A percentile compares a stretch with the other conserved stretches of the same genome.
phyloP scores from a whole-genome alignment of 2,113 vertebrate genomes.

The Benitochromis conjunctus region DNA sequence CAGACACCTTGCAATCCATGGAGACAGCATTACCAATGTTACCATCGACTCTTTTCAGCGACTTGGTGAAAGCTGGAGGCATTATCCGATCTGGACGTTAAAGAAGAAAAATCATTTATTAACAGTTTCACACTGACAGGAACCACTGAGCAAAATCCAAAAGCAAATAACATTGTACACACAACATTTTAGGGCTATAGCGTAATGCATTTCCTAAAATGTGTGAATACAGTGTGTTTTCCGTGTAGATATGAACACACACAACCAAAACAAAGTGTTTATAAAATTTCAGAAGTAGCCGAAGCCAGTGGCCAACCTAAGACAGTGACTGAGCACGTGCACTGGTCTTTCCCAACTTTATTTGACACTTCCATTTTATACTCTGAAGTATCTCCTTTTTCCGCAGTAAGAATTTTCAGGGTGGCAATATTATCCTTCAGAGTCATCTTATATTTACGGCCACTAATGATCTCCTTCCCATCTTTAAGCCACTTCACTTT shows the following conservation, averaged over 20 bases:
- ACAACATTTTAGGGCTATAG: neutral
- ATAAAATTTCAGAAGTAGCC: neutral
- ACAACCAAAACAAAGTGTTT: neutral
- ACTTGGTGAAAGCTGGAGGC: conserved; percentile 91
- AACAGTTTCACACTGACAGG: neutral
- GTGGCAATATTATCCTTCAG: conserved; percentile 89
- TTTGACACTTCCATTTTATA: conserved; percentile 93
- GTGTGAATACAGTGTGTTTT: neutral
- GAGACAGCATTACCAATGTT: conserved; percentile 73
- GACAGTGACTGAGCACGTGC: conserved; percentile 86
- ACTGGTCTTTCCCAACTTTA: conserved; percentile 90
- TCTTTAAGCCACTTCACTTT: conserved; percentile 97
- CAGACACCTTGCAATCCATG: conserved; percentile 92
- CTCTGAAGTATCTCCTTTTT: conserved; percentile 87
- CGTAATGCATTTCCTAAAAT: neutral
- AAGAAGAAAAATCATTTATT: conserved; percentile 54
- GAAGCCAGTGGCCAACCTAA: conserved; percentile 80
- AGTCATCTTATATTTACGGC: conserved; percentile 92
- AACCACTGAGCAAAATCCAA: neutral
- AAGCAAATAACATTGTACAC: neutral
- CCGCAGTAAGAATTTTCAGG: conserved; percentile 89
- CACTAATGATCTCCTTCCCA: conserved; percentile 84
- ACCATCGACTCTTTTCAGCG: conserved; percentile 86
- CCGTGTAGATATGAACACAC: neutral
- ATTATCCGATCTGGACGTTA: conserved; percentile 88